Evolutionary conservation across 2,113 vertebrate genomes (phyloP).

Genomic region (Semnornis frantzii): DNA sequence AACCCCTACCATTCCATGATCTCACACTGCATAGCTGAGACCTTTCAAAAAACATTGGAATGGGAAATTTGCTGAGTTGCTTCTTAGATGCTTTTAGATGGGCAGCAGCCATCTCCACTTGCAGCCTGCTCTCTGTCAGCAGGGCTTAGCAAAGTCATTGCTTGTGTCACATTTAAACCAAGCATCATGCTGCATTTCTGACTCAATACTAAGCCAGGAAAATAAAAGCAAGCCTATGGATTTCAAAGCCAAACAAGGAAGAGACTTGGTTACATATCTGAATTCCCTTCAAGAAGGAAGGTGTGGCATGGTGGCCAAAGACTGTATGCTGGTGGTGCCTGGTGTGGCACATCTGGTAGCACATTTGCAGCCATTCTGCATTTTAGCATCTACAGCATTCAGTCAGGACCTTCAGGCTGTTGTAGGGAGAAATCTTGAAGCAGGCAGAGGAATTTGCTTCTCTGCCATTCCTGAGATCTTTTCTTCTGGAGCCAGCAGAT

Average conservation of each 20-base stretch:
- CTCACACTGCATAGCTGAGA: background rate
- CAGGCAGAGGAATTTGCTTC: background rate
- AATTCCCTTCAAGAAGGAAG: background rate
- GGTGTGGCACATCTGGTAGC: background rate
- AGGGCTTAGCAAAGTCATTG: background rate
- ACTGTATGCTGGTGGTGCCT: background rate
- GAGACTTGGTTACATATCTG: rapidly evolving
- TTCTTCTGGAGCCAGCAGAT: background rate
- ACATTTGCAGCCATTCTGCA: background rate
- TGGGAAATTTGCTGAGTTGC: background rate
- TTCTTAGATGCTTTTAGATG: background rate
- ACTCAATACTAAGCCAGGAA: background rate
- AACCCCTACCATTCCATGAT: too few species aligned
- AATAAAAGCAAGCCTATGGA: background rate
- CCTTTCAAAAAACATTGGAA: background rate
- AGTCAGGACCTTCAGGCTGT: background rate
- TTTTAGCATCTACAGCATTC: background rate
- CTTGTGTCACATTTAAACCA: background rate
- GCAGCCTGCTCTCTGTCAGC: background rate
- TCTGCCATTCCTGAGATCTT: background rate
- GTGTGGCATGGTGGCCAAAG: background rate
- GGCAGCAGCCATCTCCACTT: background rate
- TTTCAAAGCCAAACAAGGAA: background rate
- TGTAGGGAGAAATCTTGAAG: background rate
- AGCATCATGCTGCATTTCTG: background rate